Evolutionary conservation across 2,113 vertebrate species (phyloP).

Genomic region (Eublepharis macularius): DNA sequence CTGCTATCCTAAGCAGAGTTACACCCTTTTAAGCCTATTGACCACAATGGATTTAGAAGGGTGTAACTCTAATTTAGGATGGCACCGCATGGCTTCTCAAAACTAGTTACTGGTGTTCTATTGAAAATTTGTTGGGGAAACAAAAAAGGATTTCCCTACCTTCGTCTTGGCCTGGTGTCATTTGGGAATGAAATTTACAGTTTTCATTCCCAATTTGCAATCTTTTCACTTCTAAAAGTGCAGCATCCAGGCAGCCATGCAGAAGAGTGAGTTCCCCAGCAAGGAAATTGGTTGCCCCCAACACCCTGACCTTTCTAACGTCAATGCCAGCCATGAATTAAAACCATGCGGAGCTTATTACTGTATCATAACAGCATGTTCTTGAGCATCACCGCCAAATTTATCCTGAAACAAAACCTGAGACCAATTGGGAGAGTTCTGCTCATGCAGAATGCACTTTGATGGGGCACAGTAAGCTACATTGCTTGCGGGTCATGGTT

Average conservation of each 20-base stretch:
- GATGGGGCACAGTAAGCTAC: not conserved
- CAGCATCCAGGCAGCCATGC: not conserved
- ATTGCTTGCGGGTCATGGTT: not conserved
- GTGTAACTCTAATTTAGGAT: too few species aligned
- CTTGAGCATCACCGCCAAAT: not conserved
- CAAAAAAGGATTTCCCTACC: not conserved
- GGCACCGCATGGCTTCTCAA: not conserved
- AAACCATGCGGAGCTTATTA: not conserved
- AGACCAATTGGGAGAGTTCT: not conserved
- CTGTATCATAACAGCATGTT: too few species aligned
- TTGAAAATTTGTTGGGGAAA: not conserved
- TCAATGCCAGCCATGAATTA: not conserved
- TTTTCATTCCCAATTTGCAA: too few species aligned
- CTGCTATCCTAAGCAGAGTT: too few species aligned
- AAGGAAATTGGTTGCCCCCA: not conserved
- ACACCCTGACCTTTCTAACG: constrained; percentile 19
- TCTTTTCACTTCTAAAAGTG: not conserved
- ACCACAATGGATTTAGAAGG: too few species aligned
- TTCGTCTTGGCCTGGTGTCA: not conserved
- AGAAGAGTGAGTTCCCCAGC: not conserved
- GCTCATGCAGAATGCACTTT: not conserved
- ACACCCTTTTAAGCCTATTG: too few species aligned
- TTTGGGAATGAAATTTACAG: not conserved
- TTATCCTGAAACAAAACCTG: not conserved
- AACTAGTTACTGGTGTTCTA: not conserved